phyloP scores from a whole-genome alignment of 2,888 invertebrate genomes.

The Aethes cnicana region DNA sequence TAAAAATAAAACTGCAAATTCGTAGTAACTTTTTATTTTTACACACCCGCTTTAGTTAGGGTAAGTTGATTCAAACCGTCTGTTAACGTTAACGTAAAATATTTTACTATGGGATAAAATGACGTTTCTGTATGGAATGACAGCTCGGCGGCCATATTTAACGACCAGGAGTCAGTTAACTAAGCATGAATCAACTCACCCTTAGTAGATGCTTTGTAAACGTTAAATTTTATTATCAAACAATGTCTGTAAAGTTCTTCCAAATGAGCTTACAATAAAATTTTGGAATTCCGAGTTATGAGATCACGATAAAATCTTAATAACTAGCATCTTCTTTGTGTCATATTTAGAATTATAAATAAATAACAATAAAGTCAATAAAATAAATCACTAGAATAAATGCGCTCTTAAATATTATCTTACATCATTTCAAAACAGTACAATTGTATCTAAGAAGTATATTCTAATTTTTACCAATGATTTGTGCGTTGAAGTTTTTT shows the following conservation, averaged over 20 bases:
- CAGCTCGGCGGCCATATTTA: too few species aligned
- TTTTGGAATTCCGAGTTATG: slow-evolving; percentile 26
- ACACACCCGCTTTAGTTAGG: neutral
- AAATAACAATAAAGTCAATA: slow-evolving; percentile 41
- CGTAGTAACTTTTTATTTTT: neutral
- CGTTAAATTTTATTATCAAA: neutral
- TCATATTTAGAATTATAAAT: slow-evolving; percentile 30
- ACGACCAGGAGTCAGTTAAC: too few species aligned
- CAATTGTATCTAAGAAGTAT: neutral
- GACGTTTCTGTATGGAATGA: too few species aligned
- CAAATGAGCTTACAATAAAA: slow-evolving; percentile 8
- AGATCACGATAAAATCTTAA: slow-evolving; percentile 35
- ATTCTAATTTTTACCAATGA: neutral
- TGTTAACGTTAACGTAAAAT: too few species aligned
- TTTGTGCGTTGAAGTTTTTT: neutral
- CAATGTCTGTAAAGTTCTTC: slow-evolving; percentile 8
- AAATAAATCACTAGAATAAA: slow-evolving; percentile 26
- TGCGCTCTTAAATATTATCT: slow-evolving; percentile 10
- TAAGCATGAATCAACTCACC: too few species aligned
- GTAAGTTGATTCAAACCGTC: too few species aligned
- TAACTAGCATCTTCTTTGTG: slow-evolving; percentile 3
- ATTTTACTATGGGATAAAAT: too few species aligned
- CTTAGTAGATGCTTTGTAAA: slow-evolving; percentile 8
- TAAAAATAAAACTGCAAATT: slow-evolving; percentile 16
- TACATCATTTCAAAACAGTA: neutral